These are phyloP conservation scores for Synaphobranchus kaupii DNA, from an alignment of 2,797 vertebrate genomes.

Conservation along the genomic window DNA sequence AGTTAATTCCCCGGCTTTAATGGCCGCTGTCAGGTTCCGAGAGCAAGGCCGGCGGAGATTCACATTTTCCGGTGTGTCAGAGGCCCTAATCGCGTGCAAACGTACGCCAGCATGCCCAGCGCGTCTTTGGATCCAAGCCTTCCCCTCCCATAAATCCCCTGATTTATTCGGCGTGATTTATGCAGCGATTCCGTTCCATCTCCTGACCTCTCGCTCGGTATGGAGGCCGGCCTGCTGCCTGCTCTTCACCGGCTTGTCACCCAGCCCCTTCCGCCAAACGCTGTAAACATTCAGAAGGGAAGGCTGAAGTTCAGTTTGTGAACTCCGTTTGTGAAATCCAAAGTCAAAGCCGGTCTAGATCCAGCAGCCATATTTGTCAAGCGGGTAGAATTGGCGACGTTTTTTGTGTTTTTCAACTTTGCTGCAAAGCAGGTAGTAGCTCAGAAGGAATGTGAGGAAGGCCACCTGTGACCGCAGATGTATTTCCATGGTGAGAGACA, in stretches of 20 bases:
- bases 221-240: not conserved
- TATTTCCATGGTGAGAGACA: too few relatives aligned
- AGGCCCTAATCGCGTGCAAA: not conserved
- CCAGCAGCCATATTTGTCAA: too few relatives aligned
- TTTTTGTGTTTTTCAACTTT: too few relatives aligned
- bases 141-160: not conserved
- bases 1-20: conserved; percentile 54
- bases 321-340: too few relatives aligned
- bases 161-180: conserved; percentile 14
- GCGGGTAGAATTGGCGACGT: too few relatives aligned
- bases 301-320: too few relatives aligned
- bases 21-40: conserved; percentile 7
- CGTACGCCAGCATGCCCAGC: not conserved
- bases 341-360: too few relatives aligned
- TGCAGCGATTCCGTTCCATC: not conserved
- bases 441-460: too few relatives aligned
- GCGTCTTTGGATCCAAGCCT: not conserved
- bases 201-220: not conserved
- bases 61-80: not conserved
- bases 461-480: too few relatives aligned
- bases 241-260: not conserved
- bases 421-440: too few relatives aligned
- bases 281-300: too few relatives aligned
- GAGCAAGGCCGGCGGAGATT: not conserved
- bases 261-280: not conserved